Conservation (phyloP, 2,888 invertebrate species). For the Plemyria rubiginata region DNA sequence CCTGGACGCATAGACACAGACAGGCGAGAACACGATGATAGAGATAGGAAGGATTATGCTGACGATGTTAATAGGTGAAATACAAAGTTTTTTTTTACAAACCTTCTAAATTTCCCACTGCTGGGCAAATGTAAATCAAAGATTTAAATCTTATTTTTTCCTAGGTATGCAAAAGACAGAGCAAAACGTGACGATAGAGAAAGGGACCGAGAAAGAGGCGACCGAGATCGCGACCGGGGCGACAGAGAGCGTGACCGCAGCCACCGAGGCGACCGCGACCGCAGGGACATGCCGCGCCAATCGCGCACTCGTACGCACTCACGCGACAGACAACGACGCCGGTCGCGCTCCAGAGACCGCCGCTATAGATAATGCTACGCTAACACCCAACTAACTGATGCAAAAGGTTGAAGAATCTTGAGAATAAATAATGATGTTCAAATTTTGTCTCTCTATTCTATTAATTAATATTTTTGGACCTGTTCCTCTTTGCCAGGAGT, state of each 20-base stretch:
- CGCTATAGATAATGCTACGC: constrained; percentile 71
- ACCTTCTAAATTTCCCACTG: too few relatives aligned
- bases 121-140: neutral
- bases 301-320: constrained; percentile 53
- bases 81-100: neutral
- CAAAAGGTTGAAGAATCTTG: constrained; percentile 54
- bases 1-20: constrained; percentile 65
- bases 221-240: constrained; percentile 52
- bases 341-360: constrained; percentile 73
- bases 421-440: constrained; percentile 66
- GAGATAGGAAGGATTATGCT: constrained; percentile 72
- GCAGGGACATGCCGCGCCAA: constrained; percentile 41
- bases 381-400: constrained; percentile 36
- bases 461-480: neutral
- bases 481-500: neutral
- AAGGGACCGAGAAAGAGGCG: constrained; percentile 62
- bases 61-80: constrained; percentile 62
- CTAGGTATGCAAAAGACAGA: constrained; percentile 78
- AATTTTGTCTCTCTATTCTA: constrained; percentile 11
- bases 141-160: constrained; percentile 27
- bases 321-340: constrained; percentile 60
- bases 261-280: constrained; percentile 46
- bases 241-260: constrained; percentile 45
- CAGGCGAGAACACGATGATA: constrained; percentile 75
- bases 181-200: constrained; percentile 71